phyloP scores from a whole-genome alignment of 1,140 invertebrate genomes.

The Drosophila bocki region DNA sequence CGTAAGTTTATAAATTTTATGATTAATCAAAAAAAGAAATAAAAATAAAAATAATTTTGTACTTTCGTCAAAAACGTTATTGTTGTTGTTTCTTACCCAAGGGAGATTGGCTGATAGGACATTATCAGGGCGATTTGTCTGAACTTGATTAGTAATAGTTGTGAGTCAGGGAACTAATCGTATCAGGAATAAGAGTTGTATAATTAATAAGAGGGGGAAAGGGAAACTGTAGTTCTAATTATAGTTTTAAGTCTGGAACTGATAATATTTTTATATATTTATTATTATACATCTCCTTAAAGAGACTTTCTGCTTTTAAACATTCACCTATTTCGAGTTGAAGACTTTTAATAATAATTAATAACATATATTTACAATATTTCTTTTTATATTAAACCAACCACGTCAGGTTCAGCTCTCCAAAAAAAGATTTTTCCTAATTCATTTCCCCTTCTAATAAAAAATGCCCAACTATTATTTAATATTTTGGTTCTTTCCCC shows the following conservation, averaged over 20 bases:
- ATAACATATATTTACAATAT: neutral
- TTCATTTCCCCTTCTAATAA: no score
- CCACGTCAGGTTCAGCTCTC: neutral
- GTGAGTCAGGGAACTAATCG: slow-evolving; percentile 30
- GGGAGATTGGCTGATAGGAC: neutral
- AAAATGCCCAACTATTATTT: slow-evolving; percentile 6
- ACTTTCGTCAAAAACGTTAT: slow-evolving; percentile 56
- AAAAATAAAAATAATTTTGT: slow-evolving; percentile 71
- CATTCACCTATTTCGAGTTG: neutral
- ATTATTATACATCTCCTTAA: neutral
- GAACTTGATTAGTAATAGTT: slow-evolving; percentile 14
- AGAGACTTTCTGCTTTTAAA: neutral
- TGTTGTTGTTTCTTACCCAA: neutral
- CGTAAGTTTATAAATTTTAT: slow-evolving; percentile 45
- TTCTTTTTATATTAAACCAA: neutral
- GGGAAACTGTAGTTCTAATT: neutral
- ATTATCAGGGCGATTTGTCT: slow-evolving; percentile 26
- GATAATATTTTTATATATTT: neutral
- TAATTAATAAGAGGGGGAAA: neutral
- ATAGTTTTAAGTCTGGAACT: slow-evolving; percentile 2
- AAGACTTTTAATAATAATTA: neutral
- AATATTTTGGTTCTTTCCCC: neutral
- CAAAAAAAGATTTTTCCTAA: neutral
- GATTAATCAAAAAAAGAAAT: slow-evolving; percentile 41
- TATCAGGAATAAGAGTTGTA: neutral